A percentile compares a stretch with the other conserved stretches of the same genome.
Conservation (phyloP, 2,888 invertebrate species). For the Scaptomyza cyrtandrae region DNA sequence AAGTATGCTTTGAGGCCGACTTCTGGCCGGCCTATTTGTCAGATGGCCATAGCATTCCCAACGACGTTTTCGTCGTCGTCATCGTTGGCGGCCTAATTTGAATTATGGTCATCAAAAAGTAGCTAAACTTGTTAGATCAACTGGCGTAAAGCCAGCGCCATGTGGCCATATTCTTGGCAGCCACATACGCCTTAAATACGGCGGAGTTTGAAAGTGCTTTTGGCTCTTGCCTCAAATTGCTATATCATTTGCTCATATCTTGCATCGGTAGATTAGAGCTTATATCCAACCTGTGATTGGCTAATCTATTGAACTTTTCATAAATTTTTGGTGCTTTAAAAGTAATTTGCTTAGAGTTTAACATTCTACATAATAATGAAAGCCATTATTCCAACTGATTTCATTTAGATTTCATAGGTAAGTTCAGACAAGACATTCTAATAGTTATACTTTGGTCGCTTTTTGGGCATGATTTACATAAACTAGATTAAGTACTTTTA, state of each 20-base stretch:
- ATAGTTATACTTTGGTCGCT: background rate
- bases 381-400: too few species aligned
- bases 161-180: constrained; percentile 56
- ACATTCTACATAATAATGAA: background rate
- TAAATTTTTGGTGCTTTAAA: too few species aligned
- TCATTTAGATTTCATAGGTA: background rate
- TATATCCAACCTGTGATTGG: background rate
- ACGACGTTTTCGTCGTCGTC: constrained; percentile 1
- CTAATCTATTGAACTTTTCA: background rate
- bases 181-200: constrained; percentile 28
- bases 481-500: constrained; percentile 6
- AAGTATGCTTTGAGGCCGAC: constrained; percentile 65
- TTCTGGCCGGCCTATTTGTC: constrained; percentile 65
- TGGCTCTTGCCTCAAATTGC: constrained; percentile 12
- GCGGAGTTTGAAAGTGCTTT: constrained; percentile 7
- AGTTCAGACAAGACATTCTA: background rate
- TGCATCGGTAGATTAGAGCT: constrained; percentile 13
- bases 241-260: constrained; percentile 35
- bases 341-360: background rate
- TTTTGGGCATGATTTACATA: background rate
- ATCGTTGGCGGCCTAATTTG: constrained; percentile 63
- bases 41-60: constrained; percentile 30
- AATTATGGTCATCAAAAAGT: constrained; percentile 76
- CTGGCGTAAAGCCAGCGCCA: constrained; percentile 61
- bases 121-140: constrained; percentile 66